Conservation (phyloP, 2,113 vertebrate species). For the Perca fluviatilis region DNA sequence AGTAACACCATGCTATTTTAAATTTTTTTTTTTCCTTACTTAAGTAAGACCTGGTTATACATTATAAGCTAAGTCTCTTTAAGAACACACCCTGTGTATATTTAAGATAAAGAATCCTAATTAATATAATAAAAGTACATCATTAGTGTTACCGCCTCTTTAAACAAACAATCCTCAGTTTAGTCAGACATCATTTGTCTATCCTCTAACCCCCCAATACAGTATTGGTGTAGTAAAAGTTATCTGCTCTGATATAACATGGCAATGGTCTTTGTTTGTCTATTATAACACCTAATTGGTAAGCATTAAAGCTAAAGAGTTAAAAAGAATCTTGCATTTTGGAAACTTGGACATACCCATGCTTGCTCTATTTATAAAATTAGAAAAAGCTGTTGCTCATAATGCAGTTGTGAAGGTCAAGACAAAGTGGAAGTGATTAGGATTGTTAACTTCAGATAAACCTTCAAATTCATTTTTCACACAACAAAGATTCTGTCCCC, state of each 20-base stretch:
- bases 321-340: not conserved
- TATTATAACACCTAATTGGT: not conserved
- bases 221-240: not conserved
- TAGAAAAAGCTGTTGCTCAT: not conserved
- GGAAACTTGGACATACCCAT: not conserved
- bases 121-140: slow-evolving; percentile 4
- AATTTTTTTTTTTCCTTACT: too few relatives aligned
- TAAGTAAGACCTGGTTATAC: too few relatives aligned
- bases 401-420: not conserved
- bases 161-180: not conserved
- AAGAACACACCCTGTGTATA: too few relatives aligned
- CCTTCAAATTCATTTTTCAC: not conserved
- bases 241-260: not conserved
- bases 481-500: not conserved
- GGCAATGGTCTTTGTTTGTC: not conserved
- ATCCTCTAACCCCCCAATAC: not conserved
- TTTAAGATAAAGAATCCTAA: slow-evolving; percentile 8
- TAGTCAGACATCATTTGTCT: not conserved
- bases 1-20: slow-evolving; percentile 38
- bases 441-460: not conserved
- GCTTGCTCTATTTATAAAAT: not conserved
- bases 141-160: not conserved
- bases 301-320: not conserved
- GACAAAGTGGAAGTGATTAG: not conserved
- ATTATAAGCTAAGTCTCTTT: too few relatives aligned